These are phyloP conservation scores for Tiaroga cobitis DNA, from an alignment of 2,797 vertebrate genomes.

Conservation along the genomic window DNA sequence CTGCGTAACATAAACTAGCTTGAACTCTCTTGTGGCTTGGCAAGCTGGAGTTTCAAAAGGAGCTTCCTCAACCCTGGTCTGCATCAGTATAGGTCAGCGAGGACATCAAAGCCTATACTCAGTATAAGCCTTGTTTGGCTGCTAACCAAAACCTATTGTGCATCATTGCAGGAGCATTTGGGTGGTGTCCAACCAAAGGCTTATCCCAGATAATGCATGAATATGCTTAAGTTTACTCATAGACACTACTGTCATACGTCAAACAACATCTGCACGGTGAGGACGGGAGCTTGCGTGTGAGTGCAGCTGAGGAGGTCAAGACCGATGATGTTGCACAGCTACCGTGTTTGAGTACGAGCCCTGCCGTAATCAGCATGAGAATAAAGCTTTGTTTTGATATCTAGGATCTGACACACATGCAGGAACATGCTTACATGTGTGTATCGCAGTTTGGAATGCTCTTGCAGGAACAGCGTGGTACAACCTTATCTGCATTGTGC, in stretches of 20 bases:
- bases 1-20: not conserved
- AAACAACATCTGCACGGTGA: conserved; percentile 51
- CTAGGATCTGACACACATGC: conserved; percentile 52
- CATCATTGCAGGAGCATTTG: conserved; percentile 66
- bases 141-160: conserved; percentile 67
- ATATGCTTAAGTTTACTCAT: conserved; percentile 71
- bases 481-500: conserved; percentile 20
- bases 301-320: conserved; percentile 23
- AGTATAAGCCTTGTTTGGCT: conserved; percentile 62
- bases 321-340: conserved; percentile 51
- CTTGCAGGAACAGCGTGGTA: not conserved
- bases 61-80: conserved; percentile 7
- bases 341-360: conserved; percentile 63
- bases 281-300: conserved; percentile 16
- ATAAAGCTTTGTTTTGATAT: conserved; percentile 67
- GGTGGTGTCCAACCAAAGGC: conserved; percentile 67
- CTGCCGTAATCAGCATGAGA: conserved; percentile 68
- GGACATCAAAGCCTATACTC: conserved; percentile 61
- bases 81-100: conserved; percentile 45
- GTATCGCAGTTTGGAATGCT: conserved; percentile 24
- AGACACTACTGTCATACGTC: conserved; percentile 52
- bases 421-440: conserved; percentile 42
- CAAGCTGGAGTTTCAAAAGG: conserved; percentile 5
- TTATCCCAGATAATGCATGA: conserved; percentile 73
- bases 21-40: not conserved